These are phyloP conservation scores for Linnaemya tessellans DNA, from an alignment of 2,888 invertebrate species.

Conservation along the genomic window DNA sequence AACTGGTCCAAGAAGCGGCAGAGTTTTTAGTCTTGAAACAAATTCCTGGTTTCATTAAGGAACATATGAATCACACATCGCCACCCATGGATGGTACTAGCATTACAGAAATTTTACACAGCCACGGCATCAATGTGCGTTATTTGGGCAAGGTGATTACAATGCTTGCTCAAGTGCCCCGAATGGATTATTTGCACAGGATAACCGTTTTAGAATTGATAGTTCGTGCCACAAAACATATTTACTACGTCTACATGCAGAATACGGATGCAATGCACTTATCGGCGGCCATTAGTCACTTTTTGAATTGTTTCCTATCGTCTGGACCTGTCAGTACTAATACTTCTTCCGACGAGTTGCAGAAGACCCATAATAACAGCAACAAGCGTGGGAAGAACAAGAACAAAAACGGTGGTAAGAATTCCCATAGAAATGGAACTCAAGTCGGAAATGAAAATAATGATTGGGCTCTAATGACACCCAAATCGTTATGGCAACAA, in stretches of 20 bases:
- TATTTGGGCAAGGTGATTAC: slow-evolving; percentile 97
- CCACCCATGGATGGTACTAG: slow-evolving; percentile 98
- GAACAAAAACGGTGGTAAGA: slow-evolving; percentile 69
- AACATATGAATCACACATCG: slow-evolving; percentile 94
- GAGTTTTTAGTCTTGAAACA: slow-evolving; percentile 96
- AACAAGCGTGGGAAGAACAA: slow-evolving; percentile 78
- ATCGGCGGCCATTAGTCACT: slow-evolving; percentile 96
- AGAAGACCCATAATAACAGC: slow-evolving; percentile 78
- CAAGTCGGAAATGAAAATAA: slow-evolving; percentile 82
- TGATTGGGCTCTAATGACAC: slow-evolving; percentile 95
- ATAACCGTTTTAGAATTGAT: slow-evolving; percentile 96
- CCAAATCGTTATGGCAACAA: slow-evolving; percentile 94
- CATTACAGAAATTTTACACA: slow-evolving; percentile 96
- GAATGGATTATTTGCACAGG: slow-evolving; percentile 93
- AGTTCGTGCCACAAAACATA: slow-evolving; percentile 95
- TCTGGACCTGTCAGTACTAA: slow-evolving; percentile 87
- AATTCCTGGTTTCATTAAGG: slow-evolving; percentile 96
- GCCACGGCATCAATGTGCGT: slow-evolving; percentile 96
- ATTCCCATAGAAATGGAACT: slow-evolving; percentile 82
- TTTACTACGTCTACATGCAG: slow-evolving; percentile 95
- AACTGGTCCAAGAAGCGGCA: slow-evolving; percentile 96
- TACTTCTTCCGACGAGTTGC: slow-evolving; percentile 81
- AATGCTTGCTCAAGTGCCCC: slow-evolving; percentile 90
- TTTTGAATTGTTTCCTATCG: slow-evolving; percentile 97
- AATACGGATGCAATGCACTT: slow-evolving; percentile 92